Base-by-base conservation (phyloP, 2,113 vertebrate species). In the Bagarius yarrelli region DNA sequence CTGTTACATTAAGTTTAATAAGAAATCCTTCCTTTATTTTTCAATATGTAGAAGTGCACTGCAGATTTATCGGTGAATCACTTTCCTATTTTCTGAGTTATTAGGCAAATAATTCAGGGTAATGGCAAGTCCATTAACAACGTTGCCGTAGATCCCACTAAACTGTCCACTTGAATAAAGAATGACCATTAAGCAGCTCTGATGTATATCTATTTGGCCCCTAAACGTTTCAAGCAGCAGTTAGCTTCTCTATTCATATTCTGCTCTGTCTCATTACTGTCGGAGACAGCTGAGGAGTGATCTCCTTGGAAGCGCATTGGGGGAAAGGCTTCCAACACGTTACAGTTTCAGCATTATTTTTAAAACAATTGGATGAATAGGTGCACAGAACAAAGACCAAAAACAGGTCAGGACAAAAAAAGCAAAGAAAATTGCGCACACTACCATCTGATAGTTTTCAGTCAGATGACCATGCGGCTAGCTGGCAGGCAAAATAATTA, bases 91-190 rank as follows among this genome's bases (percentile, higher is more conserved):
- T 66, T 86, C 87, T 83, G 88, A 85, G 78, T 83, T 88, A 89
- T 85, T 90, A 86, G 82, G 86, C 87, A 87, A 86, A 89, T 86
- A 88, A 91, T 91, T 86, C 84, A 85, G 90, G 89, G 87, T 90
- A 90, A 89, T 90, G 88, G 89, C 84, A 88, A 80, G 78, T 77
- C 83, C 88, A 92, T 91, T 91, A 92, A 90, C 79, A 83, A 83
- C 87, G 86, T 90, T 84, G 89, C 70, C 83, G 67, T 81, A 80
- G 79, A 88, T 90, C 88, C 79, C 81, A 88, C 80, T 91, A 90
- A 93, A 92, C 87, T 88, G 89, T 89, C 91, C 88, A 91, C 92
- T 91, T 91, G 78, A 87, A 86, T 90, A 91, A 92, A 90, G 88
- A 91, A 93, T 88, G 87, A 84, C 90, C 88, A 88, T 91, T 92